These are phyloP conservation scores for Glyptemys insculpta DNA, from an alignment of 2,797 vertebrate genomes.

Conservation along the genomic window DNA sequence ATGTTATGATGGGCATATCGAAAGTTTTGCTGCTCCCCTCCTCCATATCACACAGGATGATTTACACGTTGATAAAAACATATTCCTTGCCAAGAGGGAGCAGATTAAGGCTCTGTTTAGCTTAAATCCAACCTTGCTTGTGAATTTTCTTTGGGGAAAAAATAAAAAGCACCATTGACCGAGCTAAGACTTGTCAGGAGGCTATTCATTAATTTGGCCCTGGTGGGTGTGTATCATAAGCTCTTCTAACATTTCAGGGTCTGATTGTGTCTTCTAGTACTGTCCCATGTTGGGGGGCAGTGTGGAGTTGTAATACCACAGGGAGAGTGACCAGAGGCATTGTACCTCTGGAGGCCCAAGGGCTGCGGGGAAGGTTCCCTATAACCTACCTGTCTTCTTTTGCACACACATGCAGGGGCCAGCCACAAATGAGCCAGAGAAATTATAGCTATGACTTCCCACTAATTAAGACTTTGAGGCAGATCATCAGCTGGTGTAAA, in stretches of 20 bases:
- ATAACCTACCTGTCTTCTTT: not conserved
- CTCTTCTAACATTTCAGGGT: not conserved
- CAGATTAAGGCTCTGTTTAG: conserved; percentile 9
- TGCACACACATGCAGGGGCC: not conserved
- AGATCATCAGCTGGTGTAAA: not conserved
- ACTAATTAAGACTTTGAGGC: conserved; percentile 13
- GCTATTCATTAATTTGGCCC: not conserved
- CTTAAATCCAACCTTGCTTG: conserved; percentile 30
- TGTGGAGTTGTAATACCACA: not conserved
- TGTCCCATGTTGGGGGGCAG: not conserved
- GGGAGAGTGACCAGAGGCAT: not conserved
- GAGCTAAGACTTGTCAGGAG: too few species aligned
- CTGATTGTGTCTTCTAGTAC: not conserved
- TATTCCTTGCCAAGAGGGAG: not conserved
- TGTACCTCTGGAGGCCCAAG: not conserved
- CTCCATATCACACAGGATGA: not conserved
- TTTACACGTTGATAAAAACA: not conserved
- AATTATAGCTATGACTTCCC: not conserved
- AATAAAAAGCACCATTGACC: too few species aligned
- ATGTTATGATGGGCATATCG: not conserved
- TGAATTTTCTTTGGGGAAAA: not conserved
- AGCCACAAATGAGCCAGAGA: conserved; percentile 6
- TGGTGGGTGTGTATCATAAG: conserved; percentile 7
- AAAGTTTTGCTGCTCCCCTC: not conserved
- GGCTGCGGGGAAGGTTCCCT: not conserved